Percentiles rank a stretch among this genome's conserved stretches.
phyloP scores from a whole-genome alignment of 2,797 vertebrate species.

The Epinephelus awoara region DNA sequence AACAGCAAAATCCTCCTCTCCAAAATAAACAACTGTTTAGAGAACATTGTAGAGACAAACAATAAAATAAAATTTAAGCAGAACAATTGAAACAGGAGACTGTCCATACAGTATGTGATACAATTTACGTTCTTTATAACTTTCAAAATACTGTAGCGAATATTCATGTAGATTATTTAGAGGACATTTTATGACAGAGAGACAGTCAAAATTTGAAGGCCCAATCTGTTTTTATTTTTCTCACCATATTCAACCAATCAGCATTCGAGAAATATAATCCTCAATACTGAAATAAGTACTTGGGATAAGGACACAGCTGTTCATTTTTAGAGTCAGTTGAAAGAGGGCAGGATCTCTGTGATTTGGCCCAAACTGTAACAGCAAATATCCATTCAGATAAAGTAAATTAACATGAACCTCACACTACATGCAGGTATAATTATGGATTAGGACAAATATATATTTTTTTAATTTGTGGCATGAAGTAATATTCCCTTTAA shows the following conservation, averaged over 20 bases:
- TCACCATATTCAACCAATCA: not conserved
- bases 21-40: not conserved
- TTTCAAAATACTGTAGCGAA: not conserved
- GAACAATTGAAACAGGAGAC: no score
- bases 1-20: not conserved
- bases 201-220: no score
- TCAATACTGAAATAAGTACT: not conserved
- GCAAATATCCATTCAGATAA: slow-evolving; percentile 5
- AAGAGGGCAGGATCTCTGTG: not conserved
- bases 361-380: not conserved
- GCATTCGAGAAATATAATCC: not conserved
- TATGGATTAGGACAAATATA: not conserved
- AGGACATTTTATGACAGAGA: no score
- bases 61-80: not conserved
- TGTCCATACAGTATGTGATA: not conserved
- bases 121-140: not conserved
- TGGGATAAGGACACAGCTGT: not conserved
- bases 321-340: not conserved
- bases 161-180: not conserved
- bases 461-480: not conserved
- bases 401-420: not conserved
- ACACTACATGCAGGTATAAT: not conserved
- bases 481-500: not conserved
- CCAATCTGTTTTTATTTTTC: not conserved
- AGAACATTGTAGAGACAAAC: not conserved